phyloP scores from a whole-genome alignment of 2,797 vertebrate species.

The Lateolabrax maculatus region DNA sequence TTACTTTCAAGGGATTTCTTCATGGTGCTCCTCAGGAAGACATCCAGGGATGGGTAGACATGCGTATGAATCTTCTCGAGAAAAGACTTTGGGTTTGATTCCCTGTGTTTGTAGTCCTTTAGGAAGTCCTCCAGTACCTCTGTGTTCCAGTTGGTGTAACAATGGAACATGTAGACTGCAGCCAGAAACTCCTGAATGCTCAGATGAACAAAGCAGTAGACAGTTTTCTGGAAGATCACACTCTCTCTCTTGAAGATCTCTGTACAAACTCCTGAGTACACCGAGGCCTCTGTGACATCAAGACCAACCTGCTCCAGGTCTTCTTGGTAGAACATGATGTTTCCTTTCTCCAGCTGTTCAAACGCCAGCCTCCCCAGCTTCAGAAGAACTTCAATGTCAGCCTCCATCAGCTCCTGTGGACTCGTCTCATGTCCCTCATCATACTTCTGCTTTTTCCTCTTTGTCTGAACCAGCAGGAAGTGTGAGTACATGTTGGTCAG shows the following conservation, averaged over 20 bases:
- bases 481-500: slow-evolving; percentile 1
- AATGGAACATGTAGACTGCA: too few species aligned
- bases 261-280: slow-evolving; percentile 20
- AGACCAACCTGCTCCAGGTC: slow-evolving; percentile 7
- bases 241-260: slow-evolving; percentile 19
- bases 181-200: neutral
- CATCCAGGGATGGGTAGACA: neutral
- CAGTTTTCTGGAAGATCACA: slow-evolving; percentile 9
- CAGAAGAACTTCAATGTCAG: neutral
- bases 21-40: neutral
- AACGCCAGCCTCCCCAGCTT: slow-evolving; percentile 16
- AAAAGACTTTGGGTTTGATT: too few species aligned
- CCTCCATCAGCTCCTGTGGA: slow-evolving; percentile 10
- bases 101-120: neutral
- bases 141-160: too few species aligned
- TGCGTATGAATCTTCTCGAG: too few species aligned
- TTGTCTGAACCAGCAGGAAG: slow-evolving; percentile 8
- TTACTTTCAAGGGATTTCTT: neutral
- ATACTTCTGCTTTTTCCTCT: slow-evolving; percentile 2
- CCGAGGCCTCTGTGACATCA: neutral
- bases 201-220: slow-evolving; percentile 18
- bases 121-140: too few species aligned
- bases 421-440: neutral
- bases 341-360: slow-evolving; percentile 10
- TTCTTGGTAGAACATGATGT: slow-evolving; percentile 21